Evolutionary conservation across 2,113 vertebrate species (phyloP).

Genomic region (Alaudala cheleensis): DNA sequence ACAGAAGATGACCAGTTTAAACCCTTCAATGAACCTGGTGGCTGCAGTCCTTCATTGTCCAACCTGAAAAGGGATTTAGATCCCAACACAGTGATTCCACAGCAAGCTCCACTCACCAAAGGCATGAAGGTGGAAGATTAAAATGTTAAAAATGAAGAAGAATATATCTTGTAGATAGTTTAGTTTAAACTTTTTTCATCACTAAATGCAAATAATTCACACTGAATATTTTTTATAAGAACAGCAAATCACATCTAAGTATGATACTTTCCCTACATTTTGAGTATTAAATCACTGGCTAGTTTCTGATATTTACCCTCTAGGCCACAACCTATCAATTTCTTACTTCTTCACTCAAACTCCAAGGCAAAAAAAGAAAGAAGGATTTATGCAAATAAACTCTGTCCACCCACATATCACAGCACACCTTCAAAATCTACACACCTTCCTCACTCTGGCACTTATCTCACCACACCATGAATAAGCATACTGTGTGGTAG

Average conservation of each 20-base stretch:
- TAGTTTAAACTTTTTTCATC: background rate
- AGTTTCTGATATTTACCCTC: slow-evolving; percentile 4
- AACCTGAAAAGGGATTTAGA: background rate
- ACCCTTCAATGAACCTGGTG: background rate
- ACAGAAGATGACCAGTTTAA: background rate
- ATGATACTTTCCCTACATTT: background rate
- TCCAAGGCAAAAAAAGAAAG: background rate
- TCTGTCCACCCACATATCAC: background rate
- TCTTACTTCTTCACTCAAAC: background rate
- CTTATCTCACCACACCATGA: slow-evolving; percentile 30
- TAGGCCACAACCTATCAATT: background rate
- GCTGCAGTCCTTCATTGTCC: background rate
- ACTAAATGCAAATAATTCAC: background rate
- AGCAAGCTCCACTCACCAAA: background rate
- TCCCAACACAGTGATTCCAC: background rate
- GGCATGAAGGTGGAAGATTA: background rate
- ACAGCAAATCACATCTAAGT: background rate
- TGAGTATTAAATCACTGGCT: background rate
- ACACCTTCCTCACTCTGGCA: background rate
- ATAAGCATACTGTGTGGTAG: background rate
- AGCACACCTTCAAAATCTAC: background rate
- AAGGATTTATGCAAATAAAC: slow-evolving; percentile 12
- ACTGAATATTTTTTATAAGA: background rate
- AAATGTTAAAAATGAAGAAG: background rate
- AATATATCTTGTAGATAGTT: background rate